Base-by-base conservation (phyloP, 2,113 vertebrate genomes). In the Collichthys lucidus region DNA sequence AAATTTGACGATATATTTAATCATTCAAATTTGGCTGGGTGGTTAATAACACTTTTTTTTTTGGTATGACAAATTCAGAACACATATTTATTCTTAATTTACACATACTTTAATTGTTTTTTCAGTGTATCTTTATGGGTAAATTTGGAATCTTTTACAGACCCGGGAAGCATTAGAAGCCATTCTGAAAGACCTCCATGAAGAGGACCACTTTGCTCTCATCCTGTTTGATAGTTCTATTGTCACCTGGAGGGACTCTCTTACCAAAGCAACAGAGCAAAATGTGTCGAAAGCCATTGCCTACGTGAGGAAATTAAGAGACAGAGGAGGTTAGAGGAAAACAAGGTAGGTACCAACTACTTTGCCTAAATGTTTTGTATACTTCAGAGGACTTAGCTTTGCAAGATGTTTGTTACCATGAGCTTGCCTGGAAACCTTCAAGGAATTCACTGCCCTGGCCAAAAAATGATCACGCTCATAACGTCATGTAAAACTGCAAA, bases 181-280 rank as follows among this genome's bases (percentile, higher is more conserved):
- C 63, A 94, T 95, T 44, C 86, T 95, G 19, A 61, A 40, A 46
- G 94, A 95, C n/a, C 86, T 95, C 12, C 77, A 90, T 4, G 53
- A 80, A 56, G 88, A 92, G 0, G 95, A 95, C 85, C 65, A 92
- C 81, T 95, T 95, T 82, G 91, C 76, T 19, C 40, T 95, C 11
- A 61, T 95, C 17, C 6, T 60, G 4, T 95, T 95, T 87, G 79
- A 91, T 22, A 0, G 0, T 10, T 0, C 0, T 0, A 40, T 89
- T 11, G 0, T 2, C 2, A 52, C 78, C 52, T 95, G 94, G 94
- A 90, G 15, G 59, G 9, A 79, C 2, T 31, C 75, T 16, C 53
- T 95, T 7, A 67, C 42, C 52, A 88, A 83, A 81, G 93, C 93
- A 59, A 93, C 91, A 4, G 1, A 68, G 12, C 55, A 70, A 49